Evolutionary conservation across 2,113 vertebrate species (phyloP), one percentile per base, ranked within the genome.

Genomic region (Elachura formosa): DNA sequence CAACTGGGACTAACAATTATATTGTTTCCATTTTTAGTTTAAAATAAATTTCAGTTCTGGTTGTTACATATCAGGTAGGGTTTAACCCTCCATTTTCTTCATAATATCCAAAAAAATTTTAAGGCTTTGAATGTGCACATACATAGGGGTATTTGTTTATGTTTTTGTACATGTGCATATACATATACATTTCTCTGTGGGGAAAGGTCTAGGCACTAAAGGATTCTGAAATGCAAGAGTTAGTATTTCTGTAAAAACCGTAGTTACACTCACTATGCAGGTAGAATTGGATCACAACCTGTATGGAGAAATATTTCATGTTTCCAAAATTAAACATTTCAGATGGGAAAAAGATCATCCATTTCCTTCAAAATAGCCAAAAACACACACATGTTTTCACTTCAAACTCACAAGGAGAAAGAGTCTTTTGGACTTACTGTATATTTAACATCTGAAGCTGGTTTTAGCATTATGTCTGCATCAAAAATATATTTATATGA

Each of bases 101-200:
- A 6, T 49, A n/a, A 33, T 26, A 33, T 67, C 1, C 2, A 33
- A 81, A 91, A 55, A 0, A 14, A 17, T 40, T 74, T 73, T 9
- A 67, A 18, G 17, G 2, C 5, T 76, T 74, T 69, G 12, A 38
- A n/a, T 15, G 15, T 46, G 9, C 21, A 43, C 55, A 1, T n/a
- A 6, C 77, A 14, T 31, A 45, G 18, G 22, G 5, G 1, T 31
- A 21, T 58, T 40, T 80, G 4, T 43, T 8, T 11, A 58, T 45
- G 3, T 31, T 40, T 89, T 1, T 63, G 3, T 49, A 3, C 11
- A 33, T 14, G 9, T 29, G 11, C 14, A 10, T 31, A 24, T 1
- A 43, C 17, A n/a, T 2, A 54, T 16, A 3, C n/a, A n/a, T n/a
- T n/a, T n/a, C n/a, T 62, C 40, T 45, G 4, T 34, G 24, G 4